Evolutionary conservation across 2,888 invertebrate species (phyloP).

Genomic region (Anthrax anthrax): DNA sequence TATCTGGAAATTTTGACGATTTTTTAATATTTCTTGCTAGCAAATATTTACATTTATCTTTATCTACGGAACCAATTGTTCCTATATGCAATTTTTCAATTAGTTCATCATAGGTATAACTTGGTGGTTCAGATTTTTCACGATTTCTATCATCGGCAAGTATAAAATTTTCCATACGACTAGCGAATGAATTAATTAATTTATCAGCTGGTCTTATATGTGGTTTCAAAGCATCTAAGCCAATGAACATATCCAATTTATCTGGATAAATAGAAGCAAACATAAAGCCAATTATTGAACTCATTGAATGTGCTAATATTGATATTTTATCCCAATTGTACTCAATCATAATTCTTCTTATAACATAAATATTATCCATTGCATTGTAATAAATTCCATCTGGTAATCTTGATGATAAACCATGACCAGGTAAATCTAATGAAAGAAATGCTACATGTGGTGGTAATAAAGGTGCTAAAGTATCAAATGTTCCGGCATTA

Average conservation of each 20-base stretch:
- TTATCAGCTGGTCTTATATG: constrained; percentile 15
- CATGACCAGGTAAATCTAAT: constrained; percentile 58
- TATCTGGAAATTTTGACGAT: constrained; percentile 41
- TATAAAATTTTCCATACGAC: constrained; percentile 34
- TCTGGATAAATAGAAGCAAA: constrained; percentile 45
- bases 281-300: constrained; percentile 44
- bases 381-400: constrained; percentile 38
- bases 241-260: constrained; percentile 29
- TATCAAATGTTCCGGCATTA: constrained; percentile 63
- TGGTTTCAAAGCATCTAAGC: constrained; percentile 27
- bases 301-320: constrained; percentile 55
- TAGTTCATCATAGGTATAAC: constrained; percentile 47
- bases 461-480: constrained; percentile 45
- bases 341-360: constrained; percentile 45
- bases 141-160: constrained; percentile 28
- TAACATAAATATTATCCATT: constrained; percentile 33
- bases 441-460: constrained; percentile 41
- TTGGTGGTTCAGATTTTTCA: constrained; percentile 39
- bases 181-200: constrained; percentile 24
- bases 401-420: constrained; percentile 51
- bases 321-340: constrained; percentile 57
- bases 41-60: constrained; percentile 41
- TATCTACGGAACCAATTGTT: constrained; percentile 40
- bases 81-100: constrained; percentile 41
- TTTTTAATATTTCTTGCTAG: constrained; percentile 41